phyloP scores from a whole-genome alignment of 1,140 invertebrate species.

The Uloborus diversus region DNA sequence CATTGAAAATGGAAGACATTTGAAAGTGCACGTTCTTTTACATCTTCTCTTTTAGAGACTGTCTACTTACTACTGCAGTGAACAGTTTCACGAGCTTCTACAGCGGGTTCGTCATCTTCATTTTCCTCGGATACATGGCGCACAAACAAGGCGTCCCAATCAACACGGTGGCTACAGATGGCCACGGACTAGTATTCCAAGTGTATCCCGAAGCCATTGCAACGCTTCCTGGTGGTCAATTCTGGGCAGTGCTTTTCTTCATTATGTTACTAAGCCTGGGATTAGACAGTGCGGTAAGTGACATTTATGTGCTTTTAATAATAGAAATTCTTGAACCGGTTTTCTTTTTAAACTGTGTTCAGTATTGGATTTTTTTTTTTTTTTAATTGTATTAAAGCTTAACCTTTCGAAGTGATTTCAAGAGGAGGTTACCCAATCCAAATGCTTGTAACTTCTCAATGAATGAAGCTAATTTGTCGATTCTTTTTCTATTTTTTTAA shows the following conservation, averaged over 20 bases:
- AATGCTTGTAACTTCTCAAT: too few species aligned
- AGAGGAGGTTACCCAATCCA: too few species aligned
- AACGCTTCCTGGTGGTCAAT: constrained; percentile 84
- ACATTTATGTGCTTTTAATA: background rate
- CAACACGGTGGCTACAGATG: constrained; percentile 85
- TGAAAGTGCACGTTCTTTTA: too few species aligned
- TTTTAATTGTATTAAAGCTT: background rate
- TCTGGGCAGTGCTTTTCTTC: constrained; percentile 93
- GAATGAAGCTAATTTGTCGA: too few species aligned
- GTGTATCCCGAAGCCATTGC: constrained; percentile 91
- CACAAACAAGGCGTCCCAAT: constrained; percentile 83
- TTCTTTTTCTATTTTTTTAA: too few species aligned
- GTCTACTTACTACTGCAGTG: constrained; percentile 70
- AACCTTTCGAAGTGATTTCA: too few species aligned
- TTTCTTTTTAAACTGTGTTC: too few species aligned
- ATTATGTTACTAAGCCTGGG: constrained; percentile 92
- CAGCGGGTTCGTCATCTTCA: constrained; percentile 93
- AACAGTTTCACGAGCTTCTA: constrained; percentile 91
- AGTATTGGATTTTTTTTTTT: background rate
- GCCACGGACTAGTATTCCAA: constrained; percentile 84
- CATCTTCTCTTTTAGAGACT: too few species aligned
- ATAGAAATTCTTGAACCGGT: background rate
- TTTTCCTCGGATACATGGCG: constrained; percentile 91
- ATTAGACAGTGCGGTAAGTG: constrained; percentile 87
- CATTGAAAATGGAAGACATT: too few species aligned